Evolutionary conservation across 2,888 invertebrate genomes (phyloP).

Genomic region (Drymonia ruficornis): DNA sequence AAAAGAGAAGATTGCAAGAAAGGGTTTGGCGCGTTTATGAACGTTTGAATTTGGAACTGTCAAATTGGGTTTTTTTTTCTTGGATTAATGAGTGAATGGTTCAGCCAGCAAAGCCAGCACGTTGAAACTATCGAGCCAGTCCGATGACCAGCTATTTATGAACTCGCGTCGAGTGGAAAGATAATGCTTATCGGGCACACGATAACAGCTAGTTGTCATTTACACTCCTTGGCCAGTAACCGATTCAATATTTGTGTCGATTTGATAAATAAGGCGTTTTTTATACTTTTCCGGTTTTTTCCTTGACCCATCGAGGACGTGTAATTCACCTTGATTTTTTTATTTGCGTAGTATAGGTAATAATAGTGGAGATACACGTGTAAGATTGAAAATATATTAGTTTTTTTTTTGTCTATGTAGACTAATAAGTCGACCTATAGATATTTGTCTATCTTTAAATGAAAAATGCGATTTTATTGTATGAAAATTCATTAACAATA

Average conservation of each 20-base stretch:
- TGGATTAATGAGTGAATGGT: neutral
- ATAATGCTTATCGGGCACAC: constrained; percentile 69
- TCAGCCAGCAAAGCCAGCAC: constrained; percentile 37
- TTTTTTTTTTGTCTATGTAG: no score
- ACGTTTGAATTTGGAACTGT: constrained; percentile 28
- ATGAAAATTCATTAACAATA: no score
- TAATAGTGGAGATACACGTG: no score
- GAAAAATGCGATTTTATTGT: no score
- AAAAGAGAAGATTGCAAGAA: neutral
- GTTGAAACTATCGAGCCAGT: constrained; percentile 49
- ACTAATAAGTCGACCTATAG: no score
- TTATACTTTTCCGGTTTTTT: constrained; percentile 32
- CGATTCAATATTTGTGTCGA: constrained; percentile 44
- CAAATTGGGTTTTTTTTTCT: constrained; percentile 6
- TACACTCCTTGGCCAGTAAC: constrained; percentile 55
- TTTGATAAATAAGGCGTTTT: constrained; percentile 29
- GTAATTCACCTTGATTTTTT: constrained; percentile 2
- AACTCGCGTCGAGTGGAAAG: constrained; percentile 58
- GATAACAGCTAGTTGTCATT: constrained; percentile 73
- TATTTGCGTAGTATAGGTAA: no score
- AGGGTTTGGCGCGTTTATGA: constrained; percentile 8
- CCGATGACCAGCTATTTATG: constrained; percentile 63
- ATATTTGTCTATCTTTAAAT: no score
- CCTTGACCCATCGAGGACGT: constrained; percentile 35
- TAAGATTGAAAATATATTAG: no score